Evolutionary conservation across 2,113 vertebrate species (phyloP), one percentile per base, ranked within the genome.

Genomic region (Condylura cristata): DNA sequence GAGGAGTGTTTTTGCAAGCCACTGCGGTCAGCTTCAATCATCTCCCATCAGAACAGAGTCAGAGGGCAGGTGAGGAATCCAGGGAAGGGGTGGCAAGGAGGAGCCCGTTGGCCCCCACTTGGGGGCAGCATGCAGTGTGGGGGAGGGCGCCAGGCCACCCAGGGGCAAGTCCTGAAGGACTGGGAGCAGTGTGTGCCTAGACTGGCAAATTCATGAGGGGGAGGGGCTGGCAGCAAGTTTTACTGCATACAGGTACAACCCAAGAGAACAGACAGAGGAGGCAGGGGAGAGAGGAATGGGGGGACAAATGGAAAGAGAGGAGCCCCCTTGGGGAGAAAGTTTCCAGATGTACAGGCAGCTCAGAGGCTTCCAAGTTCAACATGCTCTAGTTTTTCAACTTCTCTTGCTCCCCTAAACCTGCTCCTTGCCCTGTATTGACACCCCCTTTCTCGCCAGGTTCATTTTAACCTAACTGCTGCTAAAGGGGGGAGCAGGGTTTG

Each of bases 211-310:
- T 39, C 34, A 56, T 30, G 80, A 80, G 78, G 66, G 41, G 84
- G 91, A 68, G 58, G 34, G 51, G 41, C 86, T 90, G 85, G 84
- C 60, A 89, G 76, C 75, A 90, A 89, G 46, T 48, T 90, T 39
- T 51, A 71, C 66, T 93, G 58, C 34, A 66, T 44, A 70, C 66
- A 39, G 17, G 58, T 48, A 90, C 89, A 86, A 75, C 37, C 37
- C n/a, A 22, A 87, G 88, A 85, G 79, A 85, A 86, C 86, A 41
- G 30, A 93, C 48, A 81, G 12, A 8, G 2, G 14, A 51, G 37
- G 44, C 41, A 92, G 44, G 6, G 24, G 24, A 80, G 53, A 41
- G 24, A 75, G 28, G 17, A 30, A 16, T 58, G 44, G 48, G 39
- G 65, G 56, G 11, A 37, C 48, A 41, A 26, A 85, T 39, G 37